phyloP scores from a whole-genome alignment of 2,113 vertebrate genomes.

The Sakesphorus luctuosus region DNA sequence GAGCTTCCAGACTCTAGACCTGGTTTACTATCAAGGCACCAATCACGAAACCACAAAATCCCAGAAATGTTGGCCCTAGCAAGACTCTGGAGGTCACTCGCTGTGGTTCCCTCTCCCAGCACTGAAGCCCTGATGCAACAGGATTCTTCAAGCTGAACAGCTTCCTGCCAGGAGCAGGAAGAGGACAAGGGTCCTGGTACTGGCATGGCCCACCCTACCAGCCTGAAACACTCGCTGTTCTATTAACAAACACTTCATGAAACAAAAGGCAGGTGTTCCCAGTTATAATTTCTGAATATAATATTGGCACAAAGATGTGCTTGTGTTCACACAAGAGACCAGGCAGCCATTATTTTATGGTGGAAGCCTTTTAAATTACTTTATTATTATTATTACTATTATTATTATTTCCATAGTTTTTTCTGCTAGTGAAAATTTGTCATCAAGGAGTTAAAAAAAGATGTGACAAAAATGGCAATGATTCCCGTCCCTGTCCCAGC shows the following conservation, averaged over 20 bases:
- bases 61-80: not conserved
- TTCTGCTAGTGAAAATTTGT: not conserved
- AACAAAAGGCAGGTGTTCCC: not conserved
- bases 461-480: not conserved
- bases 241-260: not conserved
- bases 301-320: not conserved
- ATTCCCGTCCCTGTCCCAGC: not conserved
- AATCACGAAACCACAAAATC: not conserved
- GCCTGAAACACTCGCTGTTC: not conserved
- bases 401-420: not conserved
- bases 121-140: no score
- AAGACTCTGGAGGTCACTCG: not conserved
- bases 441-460: not conserved
- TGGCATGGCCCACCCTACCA: no score
- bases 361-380: not conserved
- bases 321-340: not conserved
- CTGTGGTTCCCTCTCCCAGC: not conserved
- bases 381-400: not conserved
- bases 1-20: not conserved
- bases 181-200: not conserved
- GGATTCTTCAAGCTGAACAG: not conserved
- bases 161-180: not conserved
- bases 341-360: not conserved
- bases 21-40: not conserved
- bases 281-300: not conserved